Evolutionary conservation across 2,113 vertebrate species (phyloP), one percentile per base, ranked within the genome.

Genomic region (Scopus umbretta): DNA sequence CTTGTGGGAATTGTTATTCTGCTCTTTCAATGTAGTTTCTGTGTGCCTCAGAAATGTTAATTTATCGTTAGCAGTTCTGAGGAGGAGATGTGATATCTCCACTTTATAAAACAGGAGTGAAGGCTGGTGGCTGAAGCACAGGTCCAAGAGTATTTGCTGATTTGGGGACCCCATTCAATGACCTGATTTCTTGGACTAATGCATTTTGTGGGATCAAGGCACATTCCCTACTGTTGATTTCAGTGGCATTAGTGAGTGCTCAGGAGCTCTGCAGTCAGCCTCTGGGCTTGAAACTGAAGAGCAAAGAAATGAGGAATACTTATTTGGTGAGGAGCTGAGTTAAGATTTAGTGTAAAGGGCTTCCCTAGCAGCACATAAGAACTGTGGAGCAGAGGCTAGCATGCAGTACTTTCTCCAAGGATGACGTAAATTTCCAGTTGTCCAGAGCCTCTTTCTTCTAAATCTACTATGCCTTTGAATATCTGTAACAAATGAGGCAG

Each of bases 21-120:
- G 14, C 40, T 62, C 58, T 87, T 92, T 89, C 22, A 42, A 30
- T 75, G 45, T 58, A 81, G 61, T 87, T 94, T 81, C 72, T 47
- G 53, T 91, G 34, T 82, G 70, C 62, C 65, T 96, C 70, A 94
- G 88, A 89, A 94, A 95, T 87, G 73, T 75, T 89, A 79, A 90
- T 82, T 32, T 75, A 50, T 89, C 1, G 0, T 84, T 81, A 79
- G 43, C 52, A 36, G 45, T 87, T 90, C 86, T 80, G 86, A 91
- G 70, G 73, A 75, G 27, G 70, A 88, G 73, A 79, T 75, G 45
- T 43, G 62, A 3, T 96, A 70, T 34, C 67, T 96, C 20, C 42
- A 13, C 49, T 88, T 85, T 65, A 45, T 75, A 89, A 79, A 85
- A 40, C 36, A 73, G 53, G 40, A 76, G 16, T 16, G 56, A 85